phyloP scores from a whole-genome alignment of 53 echinoderm and acorn worm genomes.

The Astropecten irregularis region DNA sequence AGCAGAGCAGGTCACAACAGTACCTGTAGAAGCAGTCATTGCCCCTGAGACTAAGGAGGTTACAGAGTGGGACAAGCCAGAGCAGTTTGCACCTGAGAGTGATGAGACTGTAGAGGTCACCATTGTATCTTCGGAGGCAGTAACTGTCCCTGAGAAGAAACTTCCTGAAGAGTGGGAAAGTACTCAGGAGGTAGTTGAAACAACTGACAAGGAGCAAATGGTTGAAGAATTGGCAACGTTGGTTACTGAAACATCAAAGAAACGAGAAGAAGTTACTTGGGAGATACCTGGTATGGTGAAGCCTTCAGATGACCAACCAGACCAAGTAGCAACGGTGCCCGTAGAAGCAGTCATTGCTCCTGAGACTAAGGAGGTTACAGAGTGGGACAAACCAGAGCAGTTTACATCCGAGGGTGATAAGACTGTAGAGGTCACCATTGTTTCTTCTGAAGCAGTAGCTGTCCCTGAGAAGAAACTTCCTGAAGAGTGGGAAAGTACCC shows the following conservation, averaged over 20 bases:
- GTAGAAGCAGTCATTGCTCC: constrained; percentile 24
- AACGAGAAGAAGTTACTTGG: constrained; percentile 23
- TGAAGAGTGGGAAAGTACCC: constrained; percentile 12
- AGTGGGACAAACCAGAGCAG: constrained; percentile 33
- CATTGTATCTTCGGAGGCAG: constrained; percentile 23
- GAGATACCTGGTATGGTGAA: constrained; percentile 14
- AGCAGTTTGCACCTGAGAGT: constrained; percentile 23
- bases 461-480: constrained; percentile 41
- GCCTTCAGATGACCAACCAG: constrained; percentile 8
- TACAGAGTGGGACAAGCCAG: constrained; percentile 34
- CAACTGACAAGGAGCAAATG: constrained; percentile 21
- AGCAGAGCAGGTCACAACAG: constrained; percentile 3
- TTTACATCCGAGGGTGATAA: constrained; percentile 4
- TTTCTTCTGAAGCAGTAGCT: constrained; percentile 50
- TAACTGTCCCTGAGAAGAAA: constrained; percentile 40
- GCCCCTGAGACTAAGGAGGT: constrained; percentile 1
- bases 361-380: constrained; percentile 13
- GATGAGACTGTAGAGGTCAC: background rate
- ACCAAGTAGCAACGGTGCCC: constrained; percentile 40
- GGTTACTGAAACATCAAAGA: constrained; percentile 13
- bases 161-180: constrained; percentile 45
- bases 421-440: background rate
- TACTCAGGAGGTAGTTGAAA: constrained; percentile 16
- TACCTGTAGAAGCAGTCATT: constrained; percentile 29
- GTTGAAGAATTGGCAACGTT: constrained; percentile 37